These are phyloP conservation scores for Heliopora coerulea DNA, from an alignment of 92 coral and sea anemone genomes.

Conservation along the genomic window DNA sequence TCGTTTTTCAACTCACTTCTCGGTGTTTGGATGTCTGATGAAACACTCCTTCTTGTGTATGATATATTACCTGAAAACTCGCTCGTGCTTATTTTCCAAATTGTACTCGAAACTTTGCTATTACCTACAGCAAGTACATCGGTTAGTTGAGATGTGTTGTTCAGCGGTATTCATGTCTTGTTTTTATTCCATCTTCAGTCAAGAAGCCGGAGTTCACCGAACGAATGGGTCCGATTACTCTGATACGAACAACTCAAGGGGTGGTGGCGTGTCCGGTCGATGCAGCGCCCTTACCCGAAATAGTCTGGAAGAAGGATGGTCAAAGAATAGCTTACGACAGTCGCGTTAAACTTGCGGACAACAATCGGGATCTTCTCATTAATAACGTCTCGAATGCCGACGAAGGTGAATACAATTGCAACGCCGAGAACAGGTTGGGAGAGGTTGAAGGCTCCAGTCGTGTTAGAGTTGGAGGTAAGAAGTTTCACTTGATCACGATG, in stretches of 20 bases:
- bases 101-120: no score
- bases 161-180: background rate
- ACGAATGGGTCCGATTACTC: conserved; percentile 24
- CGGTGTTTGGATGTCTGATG: no score
- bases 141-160: no score
- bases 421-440: conserved; percentile 12
- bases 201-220: conserved; percentile 21
- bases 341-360: background rate
- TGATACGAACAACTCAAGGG: background rate
- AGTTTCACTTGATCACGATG: background rate
- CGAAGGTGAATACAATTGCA: background rate
- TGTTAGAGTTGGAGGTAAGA: conserved; percentile 26
- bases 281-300: conserved; percentile 14
- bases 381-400: background rate
- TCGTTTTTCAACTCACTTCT: no score
- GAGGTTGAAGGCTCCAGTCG: background rate
- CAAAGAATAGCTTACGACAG: background rate
- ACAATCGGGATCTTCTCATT: background rate
- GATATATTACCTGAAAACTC: no score
- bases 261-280: conserved; percentile 10
- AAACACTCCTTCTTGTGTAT: no score
- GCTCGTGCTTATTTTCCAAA: no score
- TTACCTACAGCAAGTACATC: no score
- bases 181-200: background rate
- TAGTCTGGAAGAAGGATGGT: conserved; percentile 16